Evolutionary conservation across 2,113 vertebrate species (phyloP).

Genomic region (Xiphophorus hellerii): DNA sequence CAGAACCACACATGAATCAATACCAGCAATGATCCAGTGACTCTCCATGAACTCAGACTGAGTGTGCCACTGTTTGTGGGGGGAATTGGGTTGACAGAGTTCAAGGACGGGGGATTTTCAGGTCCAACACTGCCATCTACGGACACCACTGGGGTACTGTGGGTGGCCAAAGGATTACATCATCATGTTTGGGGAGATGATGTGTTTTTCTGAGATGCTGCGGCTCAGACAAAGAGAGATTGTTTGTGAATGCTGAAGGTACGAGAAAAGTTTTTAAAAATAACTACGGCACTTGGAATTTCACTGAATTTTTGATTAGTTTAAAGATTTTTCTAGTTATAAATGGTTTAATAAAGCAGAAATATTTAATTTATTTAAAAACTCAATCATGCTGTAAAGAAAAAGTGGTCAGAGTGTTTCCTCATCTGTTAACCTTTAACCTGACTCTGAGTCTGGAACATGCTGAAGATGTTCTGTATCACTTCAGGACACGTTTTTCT

Average conservation of each 20-base stretch:
- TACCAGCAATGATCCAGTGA: constrained; percentile 71
- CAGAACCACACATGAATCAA: constrained; percentile 61
- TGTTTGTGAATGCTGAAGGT: neutral
- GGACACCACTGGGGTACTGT: constrained; percentile 26
- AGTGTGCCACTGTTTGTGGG: constrained; percentile 64
- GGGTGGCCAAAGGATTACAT: constrained; percentile 69
- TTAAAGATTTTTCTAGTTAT: neutral
- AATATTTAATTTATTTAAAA: neutral
- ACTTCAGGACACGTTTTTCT: neutral
- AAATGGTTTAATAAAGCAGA: neutral
- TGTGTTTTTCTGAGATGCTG: constrained; percentile 67
- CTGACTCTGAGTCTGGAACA: neutral
- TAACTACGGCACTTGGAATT: too few relatives aligned
- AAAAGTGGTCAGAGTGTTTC: neutral
- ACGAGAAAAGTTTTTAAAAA: constrained; percentile 5
- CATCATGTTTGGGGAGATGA: constrained; percentile 67
- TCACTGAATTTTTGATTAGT: neutral
- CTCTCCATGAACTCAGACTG: constrained; percentile 75
- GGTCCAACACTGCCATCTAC: constrained; percentile 88
- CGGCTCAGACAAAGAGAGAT: constrained; percentile 76
- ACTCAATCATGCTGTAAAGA: neutral
- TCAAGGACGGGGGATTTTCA: constrained; percentile 10
- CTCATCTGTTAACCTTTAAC: neutral
- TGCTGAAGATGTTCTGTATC: neutral
- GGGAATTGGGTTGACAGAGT: constrained; percentile 78